Evolutionary conservation across 1,140 invertebrate genomes (phyloP), one percentile per base, ranked within the genome.

Genomic region (Aphidius gifuensis): DNA sequence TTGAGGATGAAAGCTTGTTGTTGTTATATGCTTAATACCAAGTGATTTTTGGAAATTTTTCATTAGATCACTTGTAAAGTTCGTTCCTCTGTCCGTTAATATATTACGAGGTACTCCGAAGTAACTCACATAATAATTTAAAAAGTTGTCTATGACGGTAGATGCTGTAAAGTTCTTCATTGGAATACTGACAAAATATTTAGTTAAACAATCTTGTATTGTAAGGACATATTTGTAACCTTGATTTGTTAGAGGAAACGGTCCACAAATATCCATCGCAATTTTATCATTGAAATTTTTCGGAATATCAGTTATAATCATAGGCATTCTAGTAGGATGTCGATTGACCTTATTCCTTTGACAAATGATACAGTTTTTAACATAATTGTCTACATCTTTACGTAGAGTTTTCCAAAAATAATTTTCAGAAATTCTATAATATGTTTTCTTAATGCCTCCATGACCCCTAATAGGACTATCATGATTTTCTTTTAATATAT

Each of bases 51-150:
- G 47, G 8, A 72, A 38, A 61, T 68, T 38, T 39, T 65, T 63
- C 5, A 76, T 61, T 9, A 73, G n/a, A 11, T 68, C 56, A 23
- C 60, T 61, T 2, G 57, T 64, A 55, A 74, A 74, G 46, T 68
- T 60, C 9, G 53, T n/a, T 32, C 69, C 73, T 68, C 69, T 65
- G 62, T 75, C 71, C 3, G 70, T 68, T 39, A 75, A 32, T 16
- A 76, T 68, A 3, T 23, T 53, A 9, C 65, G 45, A 4, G 74
- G 71, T 21, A 66, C 62, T 49, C 68, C 69, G 46, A 62, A 73
- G 16, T 53, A 66, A 8, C 43, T 62, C 1, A 77, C 67, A 8
- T 68, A 58, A 23, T 70, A 23, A 44, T 58, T 49, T 0, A 70
- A 48, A 8, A 75, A 68, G 1, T 44, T 62, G 21, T 65, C 23